These are phyloP conservation scores for Lepus europaeus DNA, from an alignment of 2,113 vertebrate species.

Conservation along the genomic window DNA sequence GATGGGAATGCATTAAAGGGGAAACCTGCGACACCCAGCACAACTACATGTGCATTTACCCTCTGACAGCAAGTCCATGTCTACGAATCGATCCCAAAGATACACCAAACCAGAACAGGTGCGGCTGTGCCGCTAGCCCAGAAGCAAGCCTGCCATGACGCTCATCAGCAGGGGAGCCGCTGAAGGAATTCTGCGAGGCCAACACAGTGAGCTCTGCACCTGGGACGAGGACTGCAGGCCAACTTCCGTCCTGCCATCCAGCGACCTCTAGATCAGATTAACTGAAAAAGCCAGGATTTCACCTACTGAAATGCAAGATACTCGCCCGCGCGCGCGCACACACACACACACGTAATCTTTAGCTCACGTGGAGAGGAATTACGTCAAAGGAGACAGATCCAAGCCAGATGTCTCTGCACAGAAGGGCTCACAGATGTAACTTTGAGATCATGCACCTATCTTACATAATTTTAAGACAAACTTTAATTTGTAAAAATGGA, in stretches of 20 bases:
- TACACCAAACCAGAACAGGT: background rate
- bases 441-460: background rate
- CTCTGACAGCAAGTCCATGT: background rate
- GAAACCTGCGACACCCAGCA: conserved; percentile 25
- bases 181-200: background rate
- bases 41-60: background rate
- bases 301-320: background rate
- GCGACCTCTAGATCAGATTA: background rate
- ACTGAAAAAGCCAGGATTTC: conserved; percentile 8
- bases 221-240: background rate
- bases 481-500: conserved; percentile 41
- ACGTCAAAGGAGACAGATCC: background rate
- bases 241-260: background rate
- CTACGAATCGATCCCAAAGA: conserved; percentile 10
- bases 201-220: background rate
- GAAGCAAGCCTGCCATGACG: background rate
- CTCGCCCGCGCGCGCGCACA: background rate
- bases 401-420: background rate
- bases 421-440: conserved; percentile 9
- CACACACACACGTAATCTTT: background rate
- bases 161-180: background rate
- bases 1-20: background rate
- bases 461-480: conserved; percentile 41
- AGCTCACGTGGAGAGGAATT: background rate
- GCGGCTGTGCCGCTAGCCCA: background rate